Evolutionary conservation across 2,888 invertebrate genomes (phyloP), one percentile per base, ranked within the genome.

Genomic region (Cheiracanthium punctorium): DNA sequence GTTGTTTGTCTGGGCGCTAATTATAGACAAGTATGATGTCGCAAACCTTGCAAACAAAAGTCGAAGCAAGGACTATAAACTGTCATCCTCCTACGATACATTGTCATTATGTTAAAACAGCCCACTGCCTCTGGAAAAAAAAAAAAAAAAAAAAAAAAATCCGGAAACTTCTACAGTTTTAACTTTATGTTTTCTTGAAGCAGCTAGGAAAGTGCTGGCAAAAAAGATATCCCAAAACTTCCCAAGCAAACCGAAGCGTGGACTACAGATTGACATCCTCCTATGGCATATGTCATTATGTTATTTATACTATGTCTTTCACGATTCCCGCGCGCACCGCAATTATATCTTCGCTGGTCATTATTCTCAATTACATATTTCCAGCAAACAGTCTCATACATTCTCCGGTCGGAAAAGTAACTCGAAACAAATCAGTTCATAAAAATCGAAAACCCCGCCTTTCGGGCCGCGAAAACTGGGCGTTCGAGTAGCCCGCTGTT

Each of bases 401-500:
- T 58, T 58, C 24, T 58, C 24, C 24, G 14, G 58, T 24, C 58
- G 24, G n/a, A 58, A 24, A 58, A 58, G 58, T 58, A 58, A 58
- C 58, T 58, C 58, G 58, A 58, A 17, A 58, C 24, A 17, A 58
- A 58, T 58, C 58, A 58, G 24, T 20, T 58, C 58, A 58, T 58
- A 73, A 43, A n/a, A 73, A 80, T 41, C 65, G 48, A 43, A 41
- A n/a, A 30, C 73, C 65, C 67, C 48, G 28, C 24, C 71, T 29
- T 43, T 43, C 8, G 14, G 29, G 43, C 41, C 43, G 71, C 29
- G 43, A 24, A 71, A 67, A 67, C 67, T 69, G 82, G 82, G 74
- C 74, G 81, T 81, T 69, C 41, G 67, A 69, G 73, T 48, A 58
- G 10, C 73, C 79, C 71, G 82, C 37, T 84, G 82, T 79, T 79